A percentile compares a stretch with the other conserved stretches of the same genome.
phyloP scores from a whole-genome alignment of 2,888 invertebrate species.

The Cantharis rufa region DNA sequence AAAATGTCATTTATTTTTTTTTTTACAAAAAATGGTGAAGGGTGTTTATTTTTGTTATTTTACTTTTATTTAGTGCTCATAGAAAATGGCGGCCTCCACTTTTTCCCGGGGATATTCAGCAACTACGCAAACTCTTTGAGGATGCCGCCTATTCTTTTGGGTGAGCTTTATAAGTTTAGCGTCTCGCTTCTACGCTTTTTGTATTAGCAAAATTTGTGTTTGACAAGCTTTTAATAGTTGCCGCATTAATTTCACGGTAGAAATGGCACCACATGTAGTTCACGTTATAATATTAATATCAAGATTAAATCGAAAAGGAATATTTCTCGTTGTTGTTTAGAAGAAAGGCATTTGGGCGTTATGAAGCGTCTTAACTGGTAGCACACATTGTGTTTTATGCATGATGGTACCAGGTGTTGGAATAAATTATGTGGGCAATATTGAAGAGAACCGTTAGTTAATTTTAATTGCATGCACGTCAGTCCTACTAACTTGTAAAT shows the following conservation, averaged over 20 bases:
- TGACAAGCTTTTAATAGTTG: not conserved
- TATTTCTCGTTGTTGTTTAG: not conserved
- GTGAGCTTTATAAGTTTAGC: conserved; percentile 42
- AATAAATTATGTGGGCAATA: conserved; percentile 29
- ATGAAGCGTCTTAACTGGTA: not conserved
- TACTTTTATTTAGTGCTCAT: conserved; percentile 63
- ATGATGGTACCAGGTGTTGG: conserved; percentile 34
- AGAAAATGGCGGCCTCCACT: conserved; percentile 85
- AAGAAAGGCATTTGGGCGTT: conserved; percentile 1
- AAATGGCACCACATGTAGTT: not conserved
- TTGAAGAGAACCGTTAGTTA: conserved; percentile 23
- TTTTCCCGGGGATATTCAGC: conserved; percentile 78
- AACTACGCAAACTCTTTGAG: conserved; percentile 77
- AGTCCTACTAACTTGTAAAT: not conserved
- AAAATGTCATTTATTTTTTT: not conserved
- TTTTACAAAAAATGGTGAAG: conserved; percentile 1
- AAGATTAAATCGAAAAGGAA: not conserved
- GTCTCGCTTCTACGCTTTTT: not conserved
- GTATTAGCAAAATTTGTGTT: not conserved
- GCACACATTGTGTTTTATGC: conserved; percentile 12
- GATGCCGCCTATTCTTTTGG: conserved; percentile 63
- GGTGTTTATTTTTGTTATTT: conserved; percentile 19
- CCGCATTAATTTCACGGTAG: conserved; percentile 25
- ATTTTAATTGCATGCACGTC: not conserved
- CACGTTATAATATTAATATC: not conserved